Evolutionary conservation across 2,888 invertebrate species (phyloP).

Genomic region (Tholera decimalis): DNA sequence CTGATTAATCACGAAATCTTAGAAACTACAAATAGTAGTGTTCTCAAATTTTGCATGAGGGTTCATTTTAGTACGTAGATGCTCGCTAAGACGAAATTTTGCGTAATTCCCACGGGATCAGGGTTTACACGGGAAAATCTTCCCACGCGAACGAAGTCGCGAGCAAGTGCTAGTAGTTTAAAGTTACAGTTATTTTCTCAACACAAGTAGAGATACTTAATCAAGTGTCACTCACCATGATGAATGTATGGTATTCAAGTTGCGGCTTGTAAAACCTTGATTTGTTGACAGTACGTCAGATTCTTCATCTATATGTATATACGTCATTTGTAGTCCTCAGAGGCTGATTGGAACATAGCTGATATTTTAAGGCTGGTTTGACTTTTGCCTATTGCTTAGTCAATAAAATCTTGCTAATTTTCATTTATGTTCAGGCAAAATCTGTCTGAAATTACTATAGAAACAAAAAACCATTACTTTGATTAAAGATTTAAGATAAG

Average conservation of each 20-base stretch:
- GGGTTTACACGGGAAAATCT: too few relatives aligned
- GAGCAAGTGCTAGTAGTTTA: constrained; percentile 30
- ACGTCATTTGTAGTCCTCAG: constrained; percentile 17
- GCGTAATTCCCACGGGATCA: too few relatives aligned
- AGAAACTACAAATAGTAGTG: too few relatives aligned
- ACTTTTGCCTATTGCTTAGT: not conserved
- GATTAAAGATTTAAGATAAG: constrained; percentile 6
- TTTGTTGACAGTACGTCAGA: constrained; percentile 26
- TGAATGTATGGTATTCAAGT: constrained; percentile 42
- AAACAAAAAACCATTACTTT: constrained; percentile 19
- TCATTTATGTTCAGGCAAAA: not conserved
- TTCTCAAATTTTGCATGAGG: too few relatives aligned
- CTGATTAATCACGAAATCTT: too few relatives aligned
- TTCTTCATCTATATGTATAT: constrained; percentile 16
- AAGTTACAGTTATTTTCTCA: constrained; percentile 18
- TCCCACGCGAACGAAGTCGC: too few relatives aligned
- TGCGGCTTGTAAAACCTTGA: constrained; percentile 26
- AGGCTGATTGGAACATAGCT: constrained; percentile 2
- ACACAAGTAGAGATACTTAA: constrained; percentile 36
- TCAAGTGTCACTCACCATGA: constrained; percentile 48
- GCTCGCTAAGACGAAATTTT: too few relatives aligned
- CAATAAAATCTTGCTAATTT: too few relatives aligned
- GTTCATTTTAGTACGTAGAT: too few relatives aligned
- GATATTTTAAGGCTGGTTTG: not conserved
- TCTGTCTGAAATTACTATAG: not conserved